phyloP scores from a whole-genome alignment of 2,113 vertebrate genomes.

The Megaceryle maxima region DNA sequence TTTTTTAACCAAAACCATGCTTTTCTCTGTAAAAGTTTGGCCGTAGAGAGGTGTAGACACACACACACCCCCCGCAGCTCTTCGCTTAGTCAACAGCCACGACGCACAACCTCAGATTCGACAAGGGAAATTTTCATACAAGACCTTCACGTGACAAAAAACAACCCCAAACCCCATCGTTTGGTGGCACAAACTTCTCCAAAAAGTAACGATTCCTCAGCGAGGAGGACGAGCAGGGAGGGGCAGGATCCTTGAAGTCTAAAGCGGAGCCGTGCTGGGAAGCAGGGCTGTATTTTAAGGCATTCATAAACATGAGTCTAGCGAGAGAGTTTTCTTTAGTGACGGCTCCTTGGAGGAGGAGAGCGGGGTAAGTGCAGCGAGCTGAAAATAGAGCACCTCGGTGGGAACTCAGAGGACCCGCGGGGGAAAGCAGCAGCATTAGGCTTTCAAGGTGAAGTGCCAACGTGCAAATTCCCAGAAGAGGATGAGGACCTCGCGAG shows the following conservation, averaged over 20 bases:
- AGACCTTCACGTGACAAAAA: neutral
- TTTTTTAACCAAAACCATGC: neutral
- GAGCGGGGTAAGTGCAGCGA: neutral
- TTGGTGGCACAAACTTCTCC: neutral
- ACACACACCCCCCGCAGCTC: fast-evolving
- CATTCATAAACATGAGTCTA: neutral
- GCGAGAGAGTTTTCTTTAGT: neutral
- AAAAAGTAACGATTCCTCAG: neutral
- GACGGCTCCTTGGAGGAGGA: neutral
- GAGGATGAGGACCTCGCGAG: neutral
- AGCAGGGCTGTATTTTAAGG: neutral
- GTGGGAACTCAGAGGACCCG: neutral
- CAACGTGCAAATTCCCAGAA: neutral
- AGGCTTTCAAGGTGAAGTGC: neutral
- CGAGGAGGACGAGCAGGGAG: neutral
- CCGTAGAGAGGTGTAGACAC: too few relatives aligned
- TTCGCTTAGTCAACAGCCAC: too few relatives aligned
- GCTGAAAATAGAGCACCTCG: neutral
- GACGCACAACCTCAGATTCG: neutral
- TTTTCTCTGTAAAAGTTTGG: neutral
- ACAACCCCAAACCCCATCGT: too few relatives aligned
- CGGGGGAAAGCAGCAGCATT: neutral
- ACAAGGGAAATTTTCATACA: neutral
- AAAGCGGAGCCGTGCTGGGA: neutral
- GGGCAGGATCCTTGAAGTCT: neutral